Evolutionary conservation across 2,113 vertebrate genomes (phyloP), one percentile per base, ranked within the genome.

Genomic region (Chloropsis cyanopogon): DNA sequence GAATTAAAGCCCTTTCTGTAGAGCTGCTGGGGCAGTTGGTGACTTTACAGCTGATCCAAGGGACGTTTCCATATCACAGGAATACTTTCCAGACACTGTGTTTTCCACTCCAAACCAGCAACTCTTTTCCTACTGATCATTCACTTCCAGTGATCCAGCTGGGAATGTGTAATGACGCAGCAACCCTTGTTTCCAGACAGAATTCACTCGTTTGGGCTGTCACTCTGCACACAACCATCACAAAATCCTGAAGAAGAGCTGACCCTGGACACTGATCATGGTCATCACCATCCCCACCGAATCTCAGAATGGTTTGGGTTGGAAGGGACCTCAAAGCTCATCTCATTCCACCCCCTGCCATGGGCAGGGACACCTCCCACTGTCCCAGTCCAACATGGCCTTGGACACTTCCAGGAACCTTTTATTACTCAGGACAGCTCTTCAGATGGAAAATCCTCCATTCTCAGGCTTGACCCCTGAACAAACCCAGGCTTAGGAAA

Each of bases 81-180:
- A 12, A 19, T 25, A 21, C 82, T 94, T 93, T 42, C 75, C 63
- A 82, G 63, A 20, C 49, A 9, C 15, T 2, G 0, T 50, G 24
- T 26, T 94, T 90, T 93, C 68, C 71, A 77, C 14, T 86, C 85
- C 63, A 83, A 90, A 88, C 28, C 63, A 90, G 79, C 71, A 90
- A 93, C 50, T 90, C 35, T 86, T 90, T 77, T 52, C 21, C 75
- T 80, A 33, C 83, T 42, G 93, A 61, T 90, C 82, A 18, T 65
- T 60, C 46, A 2, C 46, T 46, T 60, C 57, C 88, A 90, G 69
- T 68, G 82, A 69, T 29, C 75, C 93, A 77, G 3, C 8, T 63
- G 88, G 79, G 68, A 70, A 77, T 11, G 46, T 29, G 5, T 4
- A 53, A 26, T 49, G 54, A 28, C 5, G 6, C 10, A 86, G 66